Evolutionary conservation across 2,888 invertebrate species (phyloP).

Genomic region (Mythimna albipuncta): DNA sequence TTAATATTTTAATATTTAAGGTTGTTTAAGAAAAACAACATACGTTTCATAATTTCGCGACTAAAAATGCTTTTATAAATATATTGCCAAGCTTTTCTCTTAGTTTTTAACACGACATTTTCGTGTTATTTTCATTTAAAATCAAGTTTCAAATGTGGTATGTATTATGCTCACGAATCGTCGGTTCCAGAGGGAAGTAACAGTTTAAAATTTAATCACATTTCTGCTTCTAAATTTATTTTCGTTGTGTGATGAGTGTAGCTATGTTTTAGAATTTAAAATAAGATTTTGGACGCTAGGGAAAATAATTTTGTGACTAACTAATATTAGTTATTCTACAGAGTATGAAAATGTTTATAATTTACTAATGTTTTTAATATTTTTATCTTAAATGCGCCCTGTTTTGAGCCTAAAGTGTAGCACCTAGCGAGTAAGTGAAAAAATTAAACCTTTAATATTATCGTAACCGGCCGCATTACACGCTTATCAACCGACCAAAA

Average conservation of each 20-base stretch:
- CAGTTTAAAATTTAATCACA: slow-evolving; percentile 63
- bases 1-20: not conserved
- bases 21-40: not conserved
- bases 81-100: not conserved
- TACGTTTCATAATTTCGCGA: not conserved
- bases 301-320: not conserved
- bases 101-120: slow-evolving; percentile 14
- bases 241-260: slow-evolving; percentile 44
- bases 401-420: too few species aligned
- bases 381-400: too few species aligned
- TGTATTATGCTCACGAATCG: slow-evolving; percentile 48
- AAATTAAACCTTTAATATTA: too few species aligned
- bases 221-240: slow-evolving; percentile 55
- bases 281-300: slow-evolving; percentile 9
- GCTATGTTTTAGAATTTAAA: slow-evolving; percentile 34
- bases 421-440: too few species aligned
- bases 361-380: too few species aligned
- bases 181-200: slow-evolving; percentile 44
- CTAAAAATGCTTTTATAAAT: slow-evolving; percentile 8
- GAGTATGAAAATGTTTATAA: too few species aligned
- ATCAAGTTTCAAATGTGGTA: slow-evolving; percentile 34
- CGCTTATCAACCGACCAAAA: too few species aligned
- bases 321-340: too few species aligned
- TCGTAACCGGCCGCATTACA: too few species aligned
- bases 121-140: slow-evolving; percentile 19